Evolutionary conservation across 2,888 invertebrate genomes (phyloP).

Genomic region (Poecilobothrus nobilitatus): DNA sequence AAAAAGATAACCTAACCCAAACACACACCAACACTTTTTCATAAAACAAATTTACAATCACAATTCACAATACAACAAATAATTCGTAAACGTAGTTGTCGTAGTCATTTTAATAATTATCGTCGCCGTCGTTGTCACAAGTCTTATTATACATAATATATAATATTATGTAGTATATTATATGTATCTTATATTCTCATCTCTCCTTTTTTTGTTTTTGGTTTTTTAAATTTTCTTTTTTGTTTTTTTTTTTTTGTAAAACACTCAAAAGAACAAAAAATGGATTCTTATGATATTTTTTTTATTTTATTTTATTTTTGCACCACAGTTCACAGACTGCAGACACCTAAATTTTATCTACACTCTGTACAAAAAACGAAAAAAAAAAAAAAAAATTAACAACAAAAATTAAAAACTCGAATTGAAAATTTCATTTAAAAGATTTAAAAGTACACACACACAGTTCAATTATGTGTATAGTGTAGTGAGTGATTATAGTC

Average conservation of each 20-base stretch:
- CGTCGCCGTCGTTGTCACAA: too few species aligned
- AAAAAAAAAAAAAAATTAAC: too few species aligned
- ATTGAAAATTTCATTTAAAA: too few species aligned
- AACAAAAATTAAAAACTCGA: too few species aligned
- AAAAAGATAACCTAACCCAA: not conserved
- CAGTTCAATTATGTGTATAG: too few species aligned
- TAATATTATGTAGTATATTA: not conserved
- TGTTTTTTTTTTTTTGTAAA: too few species aligned
- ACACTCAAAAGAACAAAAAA: not conserved
- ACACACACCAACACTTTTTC: not conserved
- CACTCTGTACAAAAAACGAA: not conserved
- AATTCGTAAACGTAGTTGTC: too few species aligned
- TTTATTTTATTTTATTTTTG: not conserved
- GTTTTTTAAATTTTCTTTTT: too few species aligned
- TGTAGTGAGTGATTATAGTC: too few species aligned
- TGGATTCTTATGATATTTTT: not conserved
- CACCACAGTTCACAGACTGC: not conserved
- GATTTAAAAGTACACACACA: too few species aligned
- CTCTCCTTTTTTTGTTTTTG: not conserved
- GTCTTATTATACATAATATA: not conserved
- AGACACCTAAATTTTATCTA: not conserved
- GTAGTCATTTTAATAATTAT: too few species aligned
- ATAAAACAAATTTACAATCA: not conserved
- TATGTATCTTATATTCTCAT: not conserved
- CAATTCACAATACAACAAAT: not conserved